These are phyloP conservation scores for Amphibalanus amphitrite DNA, from an alignment of 1,140 invertebrate species.

Conservation along the genomic window DNA sequence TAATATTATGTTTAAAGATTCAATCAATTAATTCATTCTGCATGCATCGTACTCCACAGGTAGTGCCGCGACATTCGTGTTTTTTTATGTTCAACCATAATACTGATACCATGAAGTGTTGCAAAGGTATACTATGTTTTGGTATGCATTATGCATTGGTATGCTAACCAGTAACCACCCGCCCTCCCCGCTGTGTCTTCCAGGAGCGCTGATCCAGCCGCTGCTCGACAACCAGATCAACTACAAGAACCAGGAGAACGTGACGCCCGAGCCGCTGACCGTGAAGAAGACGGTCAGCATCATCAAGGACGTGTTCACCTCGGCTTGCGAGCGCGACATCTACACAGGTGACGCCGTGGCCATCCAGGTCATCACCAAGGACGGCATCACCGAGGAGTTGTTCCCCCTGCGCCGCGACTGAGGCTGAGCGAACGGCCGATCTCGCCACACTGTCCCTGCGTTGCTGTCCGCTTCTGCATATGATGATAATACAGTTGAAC, in stretches of 20 bases:
- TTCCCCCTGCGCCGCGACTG: conserved; percentile 24
- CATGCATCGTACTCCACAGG: too few species aligned
- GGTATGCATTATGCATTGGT: too few species aligned
- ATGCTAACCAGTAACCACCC: too few species aligned
- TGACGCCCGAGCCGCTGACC: conserved; percentile 37
- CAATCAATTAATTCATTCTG: too few species aligned
- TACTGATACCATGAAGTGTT: too few species aligned
- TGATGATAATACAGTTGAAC: not conserved
- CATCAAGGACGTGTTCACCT: conserved; percentile 89
- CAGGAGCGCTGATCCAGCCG: conserved; percentile 33
- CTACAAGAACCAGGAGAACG: conserved; percentile 59
- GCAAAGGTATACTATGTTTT: too few species aligned
- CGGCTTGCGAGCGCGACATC: conserved; percentile 92
- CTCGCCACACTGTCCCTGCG: too few species aligned
- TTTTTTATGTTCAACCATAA: too few species aligned
- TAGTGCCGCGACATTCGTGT: too few species aligned
- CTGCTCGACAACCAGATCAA: conserved; percentile 81
- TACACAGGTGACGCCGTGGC: conserved; percentile 83
- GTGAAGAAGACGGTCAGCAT: conserved; percentile 25
- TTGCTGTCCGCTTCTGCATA: too few species aligned
- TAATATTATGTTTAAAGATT: too few species aligned
- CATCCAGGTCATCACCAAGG: conserved; percentile 77
- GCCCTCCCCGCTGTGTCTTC: not conserved
- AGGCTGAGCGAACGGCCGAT: too few species aligned
- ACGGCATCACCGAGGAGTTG: conserved; percentile 42